Percentiles rank a stretch among this genome's conserved stretches.
Evolutionary conservation across 2,797 vertebrate species (phyloP).

Genomic region (Pogoniulus pusillus): DNA sequence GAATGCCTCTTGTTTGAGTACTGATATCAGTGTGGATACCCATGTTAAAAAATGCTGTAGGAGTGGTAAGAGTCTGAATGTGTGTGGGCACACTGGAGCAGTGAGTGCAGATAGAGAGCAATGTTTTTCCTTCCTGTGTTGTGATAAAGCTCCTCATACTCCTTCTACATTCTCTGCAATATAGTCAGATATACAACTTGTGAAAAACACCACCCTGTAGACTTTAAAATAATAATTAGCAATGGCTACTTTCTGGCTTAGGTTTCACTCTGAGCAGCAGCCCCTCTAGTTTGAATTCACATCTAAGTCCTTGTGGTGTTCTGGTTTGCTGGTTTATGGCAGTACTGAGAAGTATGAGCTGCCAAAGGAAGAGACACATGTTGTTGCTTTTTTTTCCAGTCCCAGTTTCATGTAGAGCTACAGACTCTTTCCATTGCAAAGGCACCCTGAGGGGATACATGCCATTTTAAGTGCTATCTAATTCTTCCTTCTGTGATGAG

Average conservation of each 20-base stretch:
- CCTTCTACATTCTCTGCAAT: background rate
- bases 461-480: background rate
- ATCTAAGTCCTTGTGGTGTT: background rate
- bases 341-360: background rate
- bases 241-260: background rate
- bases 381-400: background rate
- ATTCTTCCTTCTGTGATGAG: background rate
- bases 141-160: background rate
- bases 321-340: background rate
- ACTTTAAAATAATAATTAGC: background rate
- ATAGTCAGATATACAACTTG: background rate
- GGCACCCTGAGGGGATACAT: background rate
- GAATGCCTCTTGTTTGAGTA: background rate
- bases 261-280: conserved; percentile 3
- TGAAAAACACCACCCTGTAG: background rate
- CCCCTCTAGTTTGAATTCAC: background rate
- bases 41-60: rapidly evolving
- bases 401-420: background rate
- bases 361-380: background rate
- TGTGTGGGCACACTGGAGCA: rapidly evolving
- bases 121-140: background rate
- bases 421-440: background rate
- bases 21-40: background rate
- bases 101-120: background rate
- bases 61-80: background rate